Conservation (phyloP, 2,888 invertebrate species). For the Tiliacea aurago region DNA sequence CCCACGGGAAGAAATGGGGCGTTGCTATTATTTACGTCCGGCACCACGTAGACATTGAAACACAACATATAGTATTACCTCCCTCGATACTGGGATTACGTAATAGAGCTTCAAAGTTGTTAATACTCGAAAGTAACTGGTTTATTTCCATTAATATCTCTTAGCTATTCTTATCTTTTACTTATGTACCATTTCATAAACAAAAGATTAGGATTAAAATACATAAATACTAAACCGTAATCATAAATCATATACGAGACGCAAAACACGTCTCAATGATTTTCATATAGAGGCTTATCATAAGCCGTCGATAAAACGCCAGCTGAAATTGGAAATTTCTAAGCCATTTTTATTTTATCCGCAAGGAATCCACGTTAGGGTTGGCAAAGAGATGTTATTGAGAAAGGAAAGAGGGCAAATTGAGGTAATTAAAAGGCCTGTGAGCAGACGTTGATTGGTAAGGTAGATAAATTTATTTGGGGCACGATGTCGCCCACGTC, state of each 20-base stretch:
- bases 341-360: constrained; percentile 51
- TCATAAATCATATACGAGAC: constrained; percentile 38
- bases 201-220: constrained; percentile 26
- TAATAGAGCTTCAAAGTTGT: neutral
- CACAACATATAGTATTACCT: neutral
- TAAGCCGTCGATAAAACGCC: constrained; percentile 58
- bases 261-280: constrained; percentile 49
- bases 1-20: no score
- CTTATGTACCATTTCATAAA: neutral
- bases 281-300: constrained; percentile 58
- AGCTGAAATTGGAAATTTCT: constrained; percentile 51
- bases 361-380: constrained; percentile 40
- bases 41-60: no score
- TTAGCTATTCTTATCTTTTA: neutral
- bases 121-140: no score
- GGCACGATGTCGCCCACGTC: constrained; percentile 68
- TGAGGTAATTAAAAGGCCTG: constrained; percentile 81
- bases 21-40: no score
- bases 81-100: neutral
- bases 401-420: constrained; percentile 67
- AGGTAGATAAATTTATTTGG: constrained; percentile 79
- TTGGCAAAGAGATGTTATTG: constrained; percentile 53
- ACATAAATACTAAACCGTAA: constrained; percentile 31
- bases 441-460: constrained; percentile 74
- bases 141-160: neutral